Evolutionary conservation across 2,888 invertebrate species (phyloP).

Genomic region (Phania funesta): DNA sequence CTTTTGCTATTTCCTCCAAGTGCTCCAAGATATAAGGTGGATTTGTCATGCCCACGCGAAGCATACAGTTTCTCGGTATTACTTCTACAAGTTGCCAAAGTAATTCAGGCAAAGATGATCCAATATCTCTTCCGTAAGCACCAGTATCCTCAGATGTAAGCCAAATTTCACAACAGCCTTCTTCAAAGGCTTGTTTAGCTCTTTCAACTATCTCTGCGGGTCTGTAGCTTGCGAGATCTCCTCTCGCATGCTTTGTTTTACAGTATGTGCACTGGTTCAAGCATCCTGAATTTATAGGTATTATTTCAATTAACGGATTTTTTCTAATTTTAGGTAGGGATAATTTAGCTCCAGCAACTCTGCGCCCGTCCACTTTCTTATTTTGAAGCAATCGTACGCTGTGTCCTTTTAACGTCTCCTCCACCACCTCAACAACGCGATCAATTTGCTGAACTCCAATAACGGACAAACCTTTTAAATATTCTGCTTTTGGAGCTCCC

Average conservation of each 20-base stretch:
- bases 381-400: constrained; percentile 89
- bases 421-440: constrained; percentile 97
- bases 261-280: constrained; percentile 99
- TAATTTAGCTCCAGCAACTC: constrained; percentile 92
- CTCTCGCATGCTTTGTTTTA: constrained; percentile 98
- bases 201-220: constrained; percentile 93
- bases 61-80: constrained; percentile 85
- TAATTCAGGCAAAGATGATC: constrained; percentile 91
- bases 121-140: constrained; percentile 97
- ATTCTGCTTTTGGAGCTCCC: constrained; percentile 89
- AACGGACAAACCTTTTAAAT: constrained; percentile 87
- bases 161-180: constrained; percentile 98
- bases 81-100: constrained; percentile 90
- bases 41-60: constrained; percentile 98
- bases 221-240: constrained; percentile 96
- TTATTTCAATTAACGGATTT: constrained; percentile 98
- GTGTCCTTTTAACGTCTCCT: constrained; percentile 96
- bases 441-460: constrained; percentile 99
- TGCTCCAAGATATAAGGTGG: constrained; percentile 99
- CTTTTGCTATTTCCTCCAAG: constrained; percentile 91
- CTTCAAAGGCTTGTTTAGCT: constrained; percentile 91
- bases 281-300: constrained; percentile 97
- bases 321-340: constrained; percentile 95
- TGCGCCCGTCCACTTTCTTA: constrained; percentile 89
- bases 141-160: constrained; percentile 99